phyloP scores from a whole-genome alignment of 2,113 vertebrate species.

The Acrocephalus arundinaceus region DNA sequence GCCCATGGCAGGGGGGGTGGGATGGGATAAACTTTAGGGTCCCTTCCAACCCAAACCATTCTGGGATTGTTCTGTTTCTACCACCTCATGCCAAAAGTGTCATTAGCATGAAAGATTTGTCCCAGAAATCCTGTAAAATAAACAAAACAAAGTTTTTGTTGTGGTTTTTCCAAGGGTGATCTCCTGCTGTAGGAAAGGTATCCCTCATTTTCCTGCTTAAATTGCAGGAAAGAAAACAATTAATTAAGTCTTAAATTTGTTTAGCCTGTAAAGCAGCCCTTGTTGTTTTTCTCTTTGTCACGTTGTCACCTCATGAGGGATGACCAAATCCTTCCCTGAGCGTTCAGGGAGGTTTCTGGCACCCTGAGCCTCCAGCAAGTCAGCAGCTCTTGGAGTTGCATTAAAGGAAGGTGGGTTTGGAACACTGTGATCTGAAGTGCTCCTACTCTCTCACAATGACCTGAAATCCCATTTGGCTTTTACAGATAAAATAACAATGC shows the following conservation, averaged over 20 bases:
- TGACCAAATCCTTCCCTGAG: not conserved
- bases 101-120: not conserved
- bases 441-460: not conserved
- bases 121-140: not conserved
- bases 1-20: too few species aligned
- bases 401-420: not conserved
- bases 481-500: not conserved
- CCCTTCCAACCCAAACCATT: not conserved
- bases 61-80: not conserved
- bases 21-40: rapidly evolving
- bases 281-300: not conserved
- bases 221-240: not conserved
- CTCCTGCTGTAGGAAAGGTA: not conserved
- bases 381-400: not conserved
- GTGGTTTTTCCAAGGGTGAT: not conserved
- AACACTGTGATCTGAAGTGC: not conserved
- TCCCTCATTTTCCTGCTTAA: not conserved
- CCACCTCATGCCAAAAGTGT: not conserved
- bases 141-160: not conserved
- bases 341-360: not conserved
- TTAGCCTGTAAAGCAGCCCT: not conserved
- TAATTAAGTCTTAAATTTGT: not conserved
- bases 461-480: not conserved
- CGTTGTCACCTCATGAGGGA: not conserved
- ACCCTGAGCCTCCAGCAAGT: not conserved